Evolutionary conservation across 2,113 vertebrate species (phyloP).

Genomic region (Rhinopomastus cyanomelas): DNA sequence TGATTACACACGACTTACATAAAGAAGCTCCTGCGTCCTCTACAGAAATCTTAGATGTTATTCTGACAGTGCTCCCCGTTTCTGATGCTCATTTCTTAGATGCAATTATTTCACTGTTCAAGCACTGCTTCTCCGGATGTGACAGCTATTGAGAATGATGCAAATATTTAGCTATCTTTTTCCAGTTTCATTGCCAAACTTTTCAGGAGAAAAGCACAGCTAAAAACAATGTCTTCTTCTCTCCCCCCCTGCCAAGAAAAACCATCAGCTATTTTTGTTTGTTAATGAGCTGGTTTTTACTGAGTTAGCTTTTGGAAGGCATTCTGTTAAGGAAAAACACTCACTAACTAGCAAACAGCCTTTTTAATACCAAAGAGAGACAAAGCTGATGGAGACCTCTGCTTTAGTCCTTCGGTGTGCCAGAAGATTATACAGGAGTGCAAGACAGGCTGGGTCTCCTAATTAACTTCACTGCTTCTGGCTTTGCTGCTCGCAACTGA

Average conservation of each 20-base stretch:
- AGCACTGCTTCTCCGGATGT: neutral
- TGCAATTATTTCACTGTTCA: constrained; percentile 4
- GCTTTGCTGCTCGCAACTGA: neutral
- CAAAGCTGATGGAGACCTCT: neutral
- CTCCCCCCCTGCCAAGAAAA: neutral
- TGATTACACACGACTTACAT: neutral
- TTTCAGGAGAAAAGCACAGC: neutral
- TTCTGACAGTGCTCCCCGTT: neutral
- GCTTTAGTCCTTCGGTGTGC: neutral
- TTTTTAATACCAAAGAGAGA: neutral
- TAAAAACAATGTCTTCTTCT: neutral
- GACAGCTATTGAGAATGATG: neutral
- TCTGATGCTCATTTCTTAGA: neutral
- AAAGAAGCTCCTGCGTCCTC: neutral
- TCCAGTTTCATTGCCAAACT: neutral
- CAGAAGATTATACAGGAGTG: neutral
- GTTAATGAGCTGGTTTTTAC: neutral
- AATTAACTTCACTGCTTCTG: neutral
- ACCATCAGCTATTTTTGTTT: neutral
- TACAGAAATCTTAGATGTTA: neutral
- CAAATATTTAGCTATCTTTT: constrained; percentile 33
- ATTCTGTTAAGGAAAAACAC: neutral
- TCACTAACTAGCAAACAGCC: neutral
- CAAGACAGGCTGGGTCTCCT: neutral
- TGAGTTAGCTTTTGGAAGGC: neutral